Evolutionary conservation across 37 sponge, comb jelly and placozoan genomes (phyloP), one percentile per base, ranked within the genome.

Genomic region (Theonella swinhoei): DNA sequence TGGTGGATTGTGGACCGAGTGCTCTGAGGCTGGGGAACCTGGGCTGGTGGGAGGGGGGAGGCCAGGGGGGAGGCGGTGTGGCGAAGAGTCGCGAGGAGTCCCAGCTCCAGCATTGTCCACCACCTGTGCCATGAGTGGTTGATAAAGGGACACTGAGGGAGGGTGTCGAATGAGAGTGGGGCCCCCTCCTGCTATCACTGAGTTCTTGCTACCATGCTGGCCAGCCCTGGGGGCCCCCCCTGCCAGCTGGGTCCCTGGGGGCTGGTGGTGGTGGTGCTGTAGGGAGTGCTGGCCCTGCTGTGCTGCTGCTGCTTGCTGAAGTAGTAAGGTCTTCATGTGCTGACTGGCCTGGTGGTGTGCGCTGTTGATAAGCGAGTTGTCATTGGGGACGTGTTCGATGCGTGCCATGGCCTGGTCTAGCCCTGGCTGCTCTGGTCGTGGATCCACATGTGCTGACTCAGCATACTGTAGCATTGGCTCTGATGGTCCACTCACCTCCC

Each of bases 1-100:
- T 3, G 69, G 63, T 64, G 38, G 70, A 35, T 80, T 70, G 22
- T 71, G 32, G 47, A 79, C 62, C 22, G 72, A 31, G 43, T 79
- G 78, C 43, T 79, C 80, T 14, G 80, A 72, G 23, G 64, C 32
- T 4, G 87, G 73, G 4, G 74, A 32, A 33, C 65, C 80, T 1
- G 87, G 87, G 22, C 87, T 86, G 29, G 78, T 79, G 14, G 72
- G 87, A 1, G 72, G 42, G 36, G 71, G 79, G 7, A 62, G 1
- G 4, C 72, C 75, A 8, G 63, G 35, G 5, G 32, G 38, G 3
- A 54, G 7, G 25, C 54, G 23, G 39, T 34, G 40, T 14, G 43
- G 2, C 3, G 25, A n/a, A 43, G 74, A 28, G 74, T 73, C 23
- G 37, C 63, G 23, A 35, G 73, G 26, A 75, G 84, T 40, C 74